Percentiles rank a stretch among this genome's conserved stretches.
These are phyloP conservation scores for Coptotermes formosanus DNA, from an alignment of 1,140 invertebrate genomes.

Conservation along the genomic window DNA sequence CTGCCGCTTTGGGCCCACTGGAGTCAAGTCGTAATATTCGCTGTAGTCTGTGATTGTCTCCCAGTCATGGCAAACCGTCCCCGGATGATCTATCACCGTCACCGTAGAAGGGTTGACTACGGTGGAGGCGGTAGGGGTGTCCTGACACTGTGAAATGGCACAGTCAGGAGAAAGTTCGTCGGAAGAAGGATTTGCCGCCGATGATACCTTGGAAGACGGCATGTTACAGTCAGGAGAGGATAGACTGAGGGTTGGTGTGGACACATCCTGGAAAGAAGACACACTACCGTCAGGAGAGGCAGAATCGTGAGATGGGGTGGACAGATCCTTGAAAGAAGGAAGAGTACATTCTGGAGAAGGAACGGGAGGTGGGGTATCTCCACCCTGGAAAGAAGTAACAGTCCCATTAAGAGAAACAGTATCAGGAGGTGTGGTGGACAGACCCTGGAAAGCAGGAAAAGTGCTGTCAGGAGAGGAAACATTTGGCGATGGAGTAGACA, in stretches of 20 bases:
- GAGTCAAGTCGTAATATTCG: background rate
- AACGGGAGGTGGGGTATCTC: background rate
- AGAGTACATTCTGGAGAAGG: background rate
- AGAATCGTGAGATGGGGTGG: background rate
- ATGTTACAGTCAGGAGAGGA: background rate
- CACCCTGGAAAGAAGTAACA: too few relatives aligned
- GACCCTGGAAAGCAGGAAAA: too few relatives aligned
- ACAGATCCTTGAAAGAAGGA: background rate
- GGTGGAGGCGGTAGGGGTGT: background rate
- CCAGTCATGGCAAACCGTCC: background rate
- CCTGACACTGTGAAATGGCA: background rate
- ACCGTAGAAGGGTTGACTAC: background rate
- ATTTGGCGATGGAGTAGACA: too few relatives aligned
- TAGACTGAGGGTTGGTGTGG: too few relatives aligned
- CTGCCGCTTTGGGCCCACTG: conserved; percentile 20
- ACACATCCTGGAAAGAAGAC: background rate
- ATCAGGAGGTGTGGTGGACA: too few relatives aligned
- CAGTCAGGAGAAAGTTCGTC: background rate
- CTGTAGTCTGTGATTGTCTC: background rate
- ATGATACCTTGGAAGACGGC: background rate
- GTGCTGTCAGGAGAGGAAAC: too few relatives aligned
- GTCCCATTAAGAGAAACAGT: too few relatives aligned
- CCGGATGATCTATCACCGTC: background rate
- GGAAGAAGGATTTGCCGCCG: too few relatives aligned
- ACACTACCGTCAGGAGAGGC: background rate